Evolutionary conservation across 2,888 invertebrate genomes (phyloP).

Genomic region (Elgonia sp.): DNA sequence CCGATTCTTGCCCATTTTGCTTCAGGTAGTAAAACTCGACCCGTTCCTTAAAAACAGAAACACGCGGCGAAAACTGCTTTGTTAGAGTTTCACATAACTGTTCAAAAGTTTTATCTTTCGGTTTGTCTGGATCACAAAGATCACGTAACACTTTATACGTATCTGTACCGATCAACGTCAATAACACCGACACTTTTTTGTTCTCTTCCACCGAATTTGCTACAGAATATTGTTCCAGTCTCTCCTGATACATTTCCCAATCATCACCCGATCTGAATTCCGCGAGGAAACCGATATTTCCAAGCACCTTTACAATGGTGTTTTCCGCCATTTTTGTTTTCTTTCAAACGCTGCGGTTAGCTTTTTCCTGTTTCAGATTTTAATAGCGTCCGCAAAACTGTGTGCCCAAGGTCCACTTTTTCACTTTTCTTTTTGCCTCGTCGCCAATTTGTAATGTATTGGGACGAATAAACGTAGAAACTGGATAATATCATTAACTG

Average conservation of each 20-base stretch:
- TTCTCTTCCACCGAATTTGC: conserved; percentile 67
- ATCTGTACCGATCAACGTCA: conserved; percentile 68
- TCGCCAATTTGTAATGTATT: too few relatives aligned
- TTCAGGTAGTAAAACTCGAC: neutral
- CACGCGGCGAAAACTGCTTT: conserved; percentile 37
- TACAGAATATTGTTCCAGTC: conserved; percentile 68
- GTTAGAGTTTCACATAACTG: conserved; percentile 29
- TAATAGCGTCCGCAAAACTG: too few relatives aligned
- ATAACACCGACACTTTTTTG: conserved; percentile 63
- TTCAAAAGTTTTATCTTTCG: conserved; percentile 34
- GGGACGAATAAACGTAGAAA: too few relatives aligned
- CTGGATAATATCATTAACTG: too few relatives aligned
- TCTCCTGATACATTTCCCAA: conserved; percentile 70
- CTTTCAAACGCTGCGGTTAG: too few relatives aligned
- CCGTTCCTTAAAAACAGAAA: conserved; percentile 39
- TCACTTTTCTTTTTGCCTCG: too few relatives aligned
- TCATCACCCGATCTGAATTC: conserved; percentile 67
- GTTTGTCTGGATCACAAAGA: conserved; percentile 25
- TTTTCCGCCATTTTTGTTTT: too few relatives aligned
- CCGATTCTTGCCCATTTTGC: too few relatives aligned
- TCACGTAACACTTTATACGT: conserved; percentile 65
- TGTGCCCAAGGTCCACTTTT: too few relatives aligned
- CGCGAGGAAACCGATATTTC: conserved; percentile 44
- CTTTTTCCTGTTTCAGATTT: too few relatives aligned
- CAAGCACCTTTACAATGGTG: too few relatives aligned